A percentile compares a stretch with the other conserved stretches of the same genome.
phyloP scores from a whole-genome alignment of 2,888 invertebrate genomes.

The Rapana venosa region DNA sequence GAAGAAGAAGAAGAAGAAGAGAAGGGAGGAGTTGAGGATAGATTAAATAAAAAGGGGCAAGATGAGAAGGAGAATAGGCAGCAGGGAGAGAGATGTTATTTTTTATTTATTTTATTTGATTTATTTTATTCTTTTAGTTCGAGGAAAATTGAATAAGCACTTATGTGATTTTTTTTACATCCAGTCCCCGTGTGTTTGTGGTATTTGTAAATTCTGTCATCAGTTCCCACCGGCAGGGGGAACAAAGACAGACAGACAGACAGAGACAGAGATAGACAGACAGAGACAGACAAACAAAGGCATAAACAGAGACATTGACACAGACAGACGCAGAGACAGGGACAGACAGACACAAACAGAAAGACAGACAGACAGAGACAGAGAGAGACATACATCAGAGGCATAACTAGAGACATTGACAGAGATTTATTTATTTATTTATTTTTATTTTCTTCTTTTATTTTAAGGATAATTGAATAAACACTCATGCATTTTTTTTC shows the following conservation, averaged over 20 bases:
- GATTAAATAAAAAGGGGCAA: not conserved
- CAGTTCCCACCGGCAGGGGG: no score
- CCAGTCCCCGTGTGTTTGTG: no score
- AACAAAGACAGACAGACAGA: not conserved
- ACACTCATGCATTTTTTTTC: no score
- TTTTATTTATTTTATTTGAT: no score
- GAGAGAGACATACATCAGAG: not conserved
- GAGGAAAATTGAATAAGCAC: no score
- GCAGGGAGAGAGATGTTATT: not conserved
- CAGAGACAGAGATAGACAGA: not conserved
- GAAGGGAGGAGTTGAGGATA: not conserved
- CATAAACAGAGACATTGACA: not conserved
- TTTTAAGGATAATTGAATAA: no score
- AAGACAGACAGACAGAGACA: not conserved
- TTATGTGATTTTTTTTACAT: no score
- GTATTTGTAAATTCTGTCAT: no score
- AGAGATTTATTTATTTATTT: not conserved
- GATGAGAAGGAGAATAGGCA: not conserved
- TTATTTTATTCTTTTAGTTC: no score
- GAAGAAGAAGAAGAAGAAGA: not conserved
- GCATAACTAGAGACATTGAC: not conserved
- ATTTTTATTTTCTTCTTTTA: no score
- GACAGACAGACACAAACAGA: not conserved
- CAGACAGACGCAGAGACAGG: not conserved
- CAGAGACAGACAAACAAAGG: not conserved